Evolutionary conservation across 1,140 invertebrate species (phyloP).

Genomic region (Apis dorsata): DNA sequence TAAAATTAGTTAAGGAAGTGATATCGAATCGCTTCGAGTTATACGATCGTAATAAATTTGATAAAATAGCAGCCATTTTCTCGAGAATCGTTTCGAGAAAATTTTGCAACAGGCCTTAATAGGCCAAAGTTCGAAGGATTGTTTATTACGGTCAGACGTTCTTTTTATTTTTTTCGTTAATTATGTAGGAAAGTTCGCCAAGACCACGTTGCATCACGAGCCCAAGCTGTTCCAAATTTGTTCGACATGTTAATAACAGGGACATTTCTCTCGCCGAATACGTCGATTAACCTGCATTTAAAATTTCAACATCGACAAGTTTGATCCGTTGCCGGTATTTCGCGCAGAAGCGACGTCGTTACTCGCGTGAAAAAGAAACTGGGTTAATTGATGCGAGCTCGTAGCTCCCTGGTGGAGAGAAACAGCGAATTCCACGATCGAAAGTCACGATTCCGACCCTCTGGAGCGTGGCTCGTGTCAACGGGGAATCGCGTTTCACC

Average conservation of each 20-base stretch:
- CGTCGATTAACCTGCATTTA: background rate
- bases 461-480: background rate
- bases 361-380: constrained; percentile 33
- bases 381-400: constrained; percentile 43
- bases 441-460: background rate
- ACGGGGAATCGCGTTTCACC: background rate
- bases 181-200: background rate
- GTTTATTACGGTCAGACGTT: background rate
- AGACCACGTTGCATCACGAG: background rate
- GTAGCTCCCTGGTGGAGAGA: constrained; percentile 1
- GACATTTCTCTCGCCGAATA: background rate
- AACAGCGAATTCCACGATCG: constrained; percentile 9
- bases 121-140: background rate
- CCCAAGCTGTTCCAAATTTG: background rate
- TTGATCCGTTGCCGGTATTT: background rate
- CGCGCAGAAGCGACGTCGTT: background rate
- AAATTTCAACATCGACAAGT: background rate
- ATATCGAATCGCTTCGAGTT: too few relatives aligned
- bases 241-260: too few relatives aligned
- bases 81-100: too few relatives aligned
- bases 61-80: too few relatives aligned
- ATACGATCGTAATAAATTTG: too few relatives aligned
- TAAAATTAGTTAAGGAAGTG: too few relatives aligned
- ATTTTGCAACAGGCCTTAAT: too few relatives aligned
- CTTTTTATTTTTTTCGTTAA: background rate